Percentiles rank a stretch among this genome's conserved stretches.
Evolutionary conservation across 2,113 vertebrate genomes (phyloP).

Genomic region (Heterotilapia buettikoferi): DNA sequence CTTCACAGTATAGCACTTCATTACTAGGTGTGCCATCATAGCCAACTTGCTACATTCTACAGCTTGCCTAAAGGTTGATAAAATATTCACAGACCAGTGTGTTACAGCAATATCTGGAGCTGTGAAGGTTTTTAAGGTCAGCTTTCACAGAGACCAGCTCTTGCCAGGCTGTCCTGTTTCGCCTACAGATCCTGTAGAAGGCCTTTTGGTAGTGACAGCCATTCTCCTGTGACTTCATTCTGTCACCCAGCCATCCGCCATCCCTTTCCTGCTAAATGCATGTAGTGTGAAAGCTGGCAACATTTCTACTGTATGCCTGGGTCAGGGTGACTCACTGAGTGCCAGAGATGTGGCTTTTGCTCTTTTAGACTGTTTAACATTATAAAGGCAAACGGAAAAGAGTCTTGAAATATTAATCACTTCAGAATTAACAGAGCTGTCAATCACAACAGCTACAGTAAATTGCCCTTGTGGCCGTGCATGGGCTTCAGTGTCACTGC

Average conservation of each 20-base stretch:
- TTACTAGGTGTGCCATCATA: neutral
- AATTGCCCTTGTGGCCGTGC: neutral
- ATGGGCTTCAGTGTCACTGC: neutral
- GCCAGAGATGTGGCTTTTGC: neutral
- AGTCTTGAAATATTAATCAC: constrained; percentile 64
- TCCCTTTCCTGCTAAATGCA: constrained; percentile 8
- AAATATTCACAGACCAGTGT: constrained; percentile 52
- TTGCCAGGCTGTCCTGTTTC: constrained; percentile 9
- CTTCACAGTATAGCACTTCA: neutral
- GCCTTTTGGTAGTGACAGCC: constrained; percentile 28
- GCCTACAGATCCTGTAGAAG: constrained; percentile 33
- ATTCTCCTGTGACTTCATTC: constrained; percentile 18
- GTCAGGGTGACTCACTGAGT: constrained; percentile 41
- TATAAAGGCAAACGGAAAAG: constrained; percentile 19
- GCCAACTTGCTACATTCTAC: constrained; percentile 16
- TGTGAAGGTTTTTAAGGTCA: constrained; percentile 54
- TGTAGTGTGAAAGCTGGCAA: constrained; percentile 28
- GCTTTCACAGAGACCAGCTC: constrained; percentile 19
- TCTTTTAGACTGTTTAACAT: constrained; percentile 54
- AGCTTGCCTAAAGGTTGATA: constrained; percentile 27
- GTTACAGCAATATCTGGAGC: constrained; percentile 35
- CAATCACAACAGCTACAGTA: constrained; percentile 30
- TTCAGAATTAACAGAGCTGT: constrained; percentile 59
- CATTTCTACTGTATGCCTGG: constrained; percentile 18
- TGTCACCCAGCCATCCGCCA: neutral